Base-by-base conservation (phyloP, 2,113 vertebrate genomes). In the Chaenocephalus aceratus region DNA sequence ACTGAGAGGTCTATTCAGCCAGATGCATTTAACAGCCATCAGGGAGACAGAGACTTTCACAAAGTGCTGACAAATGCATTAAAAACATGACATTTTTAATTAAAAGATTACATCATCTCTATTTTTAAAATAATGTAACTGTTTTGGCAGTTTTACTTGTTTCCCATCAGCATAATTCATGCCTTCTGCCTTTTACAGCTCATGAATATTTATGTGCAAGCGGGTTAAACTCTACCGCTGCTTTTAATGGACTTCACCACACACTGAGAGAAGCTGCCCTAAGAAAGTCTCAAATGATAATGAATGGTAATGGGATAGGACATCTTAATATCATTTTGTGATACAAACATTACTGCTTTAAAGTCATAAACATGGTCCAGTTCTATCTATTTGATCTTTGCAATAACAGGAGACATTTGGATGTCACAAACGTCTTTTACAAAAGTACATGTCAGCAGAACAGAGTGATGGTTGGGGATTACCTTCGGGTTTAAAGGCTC, bases 141-240 rank as follows among this genome's bases (percentile, higher is more conserved):
- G 46, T 62, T 61, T 16, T 62, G 58, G 58, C 70, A 41, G 58
- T n/a, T 72, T 15, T 21, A 26, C 5, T 44, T 26, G 52, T 44
- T 73, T 61, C 0, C 11, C 48, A 41, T 52, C 2, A 52, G 8
- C n/a, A 34, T 46, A 51, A 59, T n/a, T 16, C 1, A 49, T 30
- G 7, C n/a, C 21, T 3, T 16, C 18, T 16, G 49, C 49, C 48
- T 63, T 12, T 4, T 21, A 67, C 13, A 13, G 10, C 46, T 52
- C 34, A 74, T 68, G 3, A 61, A 62, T 68, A 74, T 68, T 59
- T 18, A 62, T 46, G 48, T 48, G 30, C 21, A 60, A 34, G 21
- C 18, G 12, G 41, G 18, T 41, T 74, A 6, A 41, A 79, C 15
- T 45, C 13, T 23, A 14, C 14, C 30, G 30, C 46, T 59, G 14